phyloP scores from a whole-genome alignment of 2,888 invertebrate species.

The Xanthostigma xanthostigma region DNA sequence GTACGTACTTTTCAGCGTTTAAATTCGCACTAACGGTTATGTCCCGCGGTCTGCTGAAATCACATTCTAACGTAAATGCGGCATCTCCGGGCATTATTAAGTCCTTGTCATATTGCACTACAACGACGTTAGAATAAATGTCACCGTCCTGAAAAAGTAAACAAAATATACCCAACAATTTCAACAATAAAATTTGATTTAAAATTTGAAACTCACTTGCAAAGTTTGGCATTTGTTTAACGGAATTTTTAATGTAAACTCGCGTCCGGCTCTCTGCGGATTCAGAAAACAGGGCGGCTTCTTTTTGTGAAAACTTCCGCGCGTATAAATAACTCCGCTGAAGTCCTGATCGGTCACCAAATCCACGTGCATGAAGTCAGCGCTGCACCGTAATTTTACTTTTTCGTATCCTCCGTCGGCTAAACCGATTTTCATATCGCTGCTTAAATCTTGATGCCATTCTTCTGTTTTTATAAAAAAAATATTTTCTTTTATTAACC shows the following conservation, averaged over 20 bases:
- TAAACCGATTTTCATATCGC: conserved; percentile 39
- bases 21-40: conserved; percentile 36
- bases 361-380: conserved; percentile 35
- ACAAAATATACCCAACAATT: too few relatives aligned
- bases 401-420: conserved; percentile 38
- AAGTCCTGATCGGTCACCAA: conserved; percentile 36
- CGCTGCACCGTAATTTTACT: conserved; percentile 39
- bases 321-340: conserved; percentile 44
- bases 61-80: conserved; percentile 48
- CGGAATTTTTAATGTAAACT: conserved; percentile 37
- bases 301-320: conserved; percentile 42
- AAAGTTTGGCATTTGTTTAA: conserved; percentile 39
- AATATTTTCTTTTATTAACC: background rate
- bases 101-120: conserved; percentile 50
- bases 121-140: conserved; percentile 41
- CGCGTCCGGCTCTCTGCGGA: conserved; percentile 28
- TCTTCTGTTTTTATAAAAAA: conserved; percentile 18
- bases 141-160: conserved; percentile 29
- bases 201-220: conserved; percentile 22
- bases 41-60: conserved; percentile 39
- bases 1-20: conserved; percentile 21
- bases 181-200: too few relatives aligned
- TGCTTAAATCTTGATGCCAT: conserved; percentile 37
- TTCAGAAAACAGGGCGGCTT: conserved; percentile 39
- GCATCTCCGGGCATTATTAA: conserved; percentile 48